Evolutionary conservation across 2,888 invertebrate species (phyloP), one percentile per base, ranked within the genome.

Genomic region (Pollenia labialis): DNA sequence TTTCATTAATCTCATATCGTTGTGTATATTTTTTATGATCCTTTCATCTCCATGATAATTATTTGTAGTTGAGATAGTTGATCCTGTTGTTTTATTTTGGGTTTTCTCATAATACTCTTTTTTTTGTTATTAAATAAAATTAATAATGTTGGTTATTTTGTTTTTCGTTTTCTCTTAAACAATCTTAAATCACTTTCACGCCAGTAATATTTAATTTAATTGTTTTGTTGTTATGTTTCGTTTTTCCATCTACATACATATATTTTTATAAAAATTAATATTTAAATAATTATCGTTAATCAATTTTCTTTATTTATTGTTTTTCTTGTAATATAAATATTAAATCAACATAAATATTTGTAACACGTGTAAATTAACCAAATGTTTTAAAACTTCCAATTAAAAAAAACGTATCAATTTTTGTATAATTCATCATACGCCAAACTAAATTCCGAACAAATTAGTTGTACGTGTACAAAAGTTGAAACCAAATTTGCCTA

Each of bases 401-500:
- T 77, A 62, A 84, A 81, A 83, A 83, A 52, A 52, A 64, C 79
- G 54, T 81, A 77, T 50, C 79, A 79, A 60, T 66, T 68, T 71
- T 72, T 80, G 62, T 80, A 64, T 18, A 62, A 75, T 50, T 80
- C 75, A 83, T 52, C 81, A 74, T 18, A 52, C 82, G 48, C 66
- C 46, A 62, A 84, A 75, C 50, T 50, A 60, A 81, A 81, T 81
- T 74, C 81, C 48, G 16, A 87, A 88, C 11, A 40, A 80, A 88
- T 80, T 90, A 93, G 93, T 93, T 91, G 91, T 93, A 87, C 93
- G 93, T 90, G 92, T 93, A 89, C 91, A 93, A 91, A 94, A 93
- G 89, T 87, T 92, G 71, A 93, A 93, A 89, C 91, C 92, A 80
- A 93, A 93, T 88, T 91, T 93, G 89, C 93, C 93, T 66, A 93